Evolutionary conservation across 2,888 invertebrate species (phyloP), one percentile per base, ranked within the genome.

Genomic region (Synergus laeviventris): DNA sequence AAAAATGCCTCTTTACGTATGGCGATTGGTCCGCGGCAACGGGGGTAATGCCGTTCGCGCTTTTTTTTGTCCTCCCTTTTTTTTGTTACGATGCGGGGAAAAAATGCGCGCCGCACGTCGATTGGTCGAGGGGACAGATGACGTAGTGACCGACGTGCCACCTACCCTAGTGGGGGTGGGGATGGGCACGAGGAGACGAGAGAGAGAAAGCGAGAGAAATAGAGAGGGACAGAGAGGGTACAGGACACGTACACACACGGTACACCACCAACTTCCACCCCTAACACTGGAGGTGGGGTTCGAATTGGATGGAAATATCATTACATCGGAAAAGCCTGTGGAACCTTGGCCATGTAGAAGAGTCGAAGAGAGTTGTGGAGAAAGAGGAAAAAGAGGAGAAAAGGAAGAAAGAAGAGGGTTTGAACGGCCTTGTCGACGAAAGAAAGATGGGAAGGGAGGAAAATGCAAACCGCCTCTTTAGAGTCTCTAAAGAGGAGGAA

Each of bases 1-100:
- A 90, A 91, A 90, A 91, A 90, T 91, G 89, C 90, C 90, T 90
- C 90, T 91, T 91, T 90, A 90, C 90, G 90, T 91, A 90, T 90
- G 90, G 90, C 90, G 91, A 90, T 91, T 90, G 90, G 90, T 90
- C 90, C 89, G 87, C 87, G 89, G 89, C 87, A 85, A 84, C 88
- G 89, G 89, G 90, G 90, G 89, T 90, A 89, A 90, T 90, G 88
- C 88, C 88, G 88, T 83, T 85, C 83, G 82, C 81, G 83, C 85
- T 84, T 85, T 86, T 85, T 87, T 86, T 85, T 82, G 81, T 82
- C 83, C 84, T 83, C 83, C 81, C 82, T 79, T 81, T 82, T 84
- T 87, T 88, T 89, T 89, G 88, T 88, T 87, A 85, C 87, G 84
- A 89, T 84, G 84, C 85, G 89, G 87, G 90, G 86, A 89, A 90